Evolutionary conservation across 2,113 vertebrate species (phyloP).

Genomic region (Craseonycteris thonglongyai): DNA sequence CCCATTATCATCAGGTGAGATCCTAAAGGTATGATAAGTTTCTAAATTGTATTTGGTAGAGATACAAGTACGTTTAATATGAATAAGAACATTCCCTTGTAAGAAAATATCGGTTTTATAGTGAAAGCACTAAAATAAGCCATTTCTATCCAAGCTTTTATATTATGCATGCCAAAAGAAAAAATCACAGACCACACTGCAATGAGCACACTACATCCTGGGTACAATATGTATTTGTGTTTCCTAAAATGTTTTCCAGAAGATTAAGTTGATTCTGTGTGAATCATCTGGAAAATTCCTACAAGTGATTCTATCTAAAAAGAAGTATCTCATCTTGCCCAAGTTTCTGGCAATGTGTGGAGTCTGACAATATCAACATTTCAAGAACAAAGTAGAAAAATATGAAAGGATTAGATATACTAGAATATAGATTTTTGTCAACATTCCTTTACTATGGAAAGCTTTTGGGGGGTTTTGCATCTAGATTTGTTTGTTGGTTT

Average conservation of each 20-base stretch:
- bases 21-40: neutral
- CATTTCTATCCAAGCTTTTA: neutral
- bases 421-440: neutral
- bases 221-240: neutral
- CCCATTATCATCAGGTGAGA: neutral
- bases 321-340: neutral
- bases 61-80: neutral
- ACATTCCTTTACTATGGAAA: neutral
- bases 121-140: constrained; percentile 26
- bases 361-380: neutral
- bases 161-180: neutral
- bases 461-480: no score
- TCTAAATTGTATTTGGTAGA: neutral
- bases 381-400: neutral
- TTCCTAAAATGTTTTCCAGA: constrained; percentile 38
- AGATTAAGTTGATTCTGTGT: neutral
- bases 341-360: neutral
- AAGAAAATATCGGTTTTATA: neutral
- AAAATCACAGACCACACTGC: neutral
- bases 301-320: neutral
- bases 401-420: neutral
- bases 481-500: neutral
- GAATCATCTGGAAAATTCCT: constrained; percentile 43
- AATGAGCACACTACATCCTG: neutral
- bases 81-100: neutral